Percentiles rank a stretch among this genome's conserved stretches.
phyloP scores from a whole-genome alignment of 2,797 vertebrate species.

The Acanthopagrus latus region DNA sequence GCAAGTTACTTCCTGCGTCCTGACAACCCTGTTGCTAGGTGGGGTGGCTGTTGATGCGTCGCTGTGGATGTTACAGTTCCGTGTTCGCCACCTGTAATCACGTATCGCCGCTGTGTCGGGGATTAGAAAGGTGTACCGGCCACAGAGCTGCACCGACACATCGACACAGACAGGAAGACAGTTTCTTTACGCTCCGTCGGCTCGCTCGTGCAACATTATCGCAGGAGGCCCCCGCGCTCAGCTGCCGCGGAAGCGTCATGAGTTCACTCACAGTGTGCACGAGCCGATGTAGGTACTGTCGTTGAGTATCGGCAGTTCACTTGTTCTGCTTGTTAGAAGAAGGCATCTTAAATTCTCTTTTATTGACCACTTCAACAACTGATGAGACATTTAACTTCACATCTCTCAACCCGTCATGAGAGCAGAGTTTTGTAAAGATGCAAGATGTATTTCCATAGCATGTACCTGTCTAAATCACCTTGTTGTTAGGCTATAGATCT shows the following conservation, averaged over 20 bases:
- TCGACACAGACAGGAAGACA: not conserved
- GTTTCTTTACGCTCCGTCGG: slow-evolving; percentile 1
- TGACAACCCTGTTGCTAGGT: slow-evolving; percentile 91
- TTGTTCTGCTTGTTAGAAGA: not conserved
- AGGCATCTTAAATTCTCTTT: not conserved
- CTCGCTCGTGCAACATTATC: slow-evolving; percentile 40
- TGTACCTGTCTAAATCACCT: rapidly evolving
- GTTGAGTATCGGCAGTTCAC: not conserved
- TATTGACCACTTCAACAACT: no score
- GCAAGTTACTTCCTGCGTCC: slow-evolving; percentile 91
- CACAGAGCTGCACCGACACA: not conserved
- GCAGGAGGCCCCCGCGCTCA: slow-evolving; percentile 49
- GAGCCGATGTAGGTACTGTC: not conserved
- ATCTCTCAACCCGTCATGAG: not conserved
- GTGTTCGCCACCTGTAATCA: not conserved
- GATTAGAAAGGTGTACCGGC: no score
- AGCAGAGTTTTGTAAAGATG: not conserved
- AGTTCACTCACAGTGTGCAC: slow-evolving; percentile 13
- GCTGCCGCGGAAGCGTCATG: slow-evolving; percentile 19
- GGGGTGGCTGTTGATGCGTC: slow-evolving; percentile 73
- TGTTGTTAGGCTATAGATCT: not conserved
- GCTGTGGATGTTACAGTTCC: not conserved
- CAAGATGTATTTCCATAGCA: not conserved
- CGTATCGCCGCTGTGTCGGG: not conserved
- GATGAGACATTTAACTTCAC: no score